Percentiles rank a stretch among this genome's conserved stretches.
These are phyloP conservation scores for Rhegmatorhina hoffmannsi DNA, from an alignment of 2,113 vertebrate species.

Conservation along the genomic window DNA sequence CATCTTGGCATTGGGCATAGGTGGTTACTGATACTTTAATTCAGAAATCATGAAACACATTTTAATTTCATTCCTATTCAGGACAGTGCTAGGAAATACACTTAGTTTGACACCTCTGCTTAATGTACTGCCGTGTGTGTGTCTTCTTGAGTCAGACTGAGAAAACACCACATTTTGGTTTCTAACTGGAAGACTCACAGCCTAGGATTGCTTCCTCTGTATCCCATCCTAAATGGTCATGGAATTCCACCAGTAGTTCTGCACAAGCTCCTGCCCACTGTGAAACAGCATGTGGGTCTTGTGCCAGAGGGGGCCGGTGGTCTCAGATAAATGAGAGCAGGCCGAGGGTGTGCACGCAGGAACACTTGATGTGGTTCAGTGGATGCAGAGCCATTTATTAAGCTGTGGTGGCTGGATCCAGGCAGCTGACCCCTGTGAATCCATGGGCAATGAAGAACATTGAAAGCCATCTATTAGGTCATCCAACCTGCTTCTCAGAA, in stretches of 20 bases:
- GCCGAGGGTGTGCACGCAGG: neutral
- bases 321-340: neutral
- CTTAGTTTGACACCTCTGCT: neutral
- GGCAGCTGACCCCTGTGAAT: neutral
- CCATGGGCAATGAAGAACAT: neutral
- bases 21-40: neutral
- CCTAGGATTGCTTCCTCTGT: neutral
- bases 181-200: neutral
- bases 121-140: neutral
- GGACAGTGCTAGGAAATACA: neutral
- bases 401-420: neutral
- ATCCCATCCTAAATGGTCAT: neutral
- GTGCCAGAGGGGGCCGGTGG: neutral
- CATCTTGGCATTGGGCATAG: neutral
- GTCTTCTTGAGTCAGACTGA: neutral
- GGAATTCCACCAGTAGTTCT: neutral
- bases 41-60: neutral
- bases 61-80: neutral
- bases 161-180: neutral
- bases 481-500: slow-evolving; percentile 2
- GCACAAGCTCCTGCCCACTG: neutral
- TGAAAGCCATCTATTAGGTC: slow-evolving; percentile 49
- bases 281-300: neutral
- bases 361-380: neutral
- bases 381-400: neutral